Percentiles rank a stretch among this genome's conserved stretches.
phyloP scores from a whole-genome alignment of 2,888 invertebrate genomes.

The Escarpia spicata region DNA sequence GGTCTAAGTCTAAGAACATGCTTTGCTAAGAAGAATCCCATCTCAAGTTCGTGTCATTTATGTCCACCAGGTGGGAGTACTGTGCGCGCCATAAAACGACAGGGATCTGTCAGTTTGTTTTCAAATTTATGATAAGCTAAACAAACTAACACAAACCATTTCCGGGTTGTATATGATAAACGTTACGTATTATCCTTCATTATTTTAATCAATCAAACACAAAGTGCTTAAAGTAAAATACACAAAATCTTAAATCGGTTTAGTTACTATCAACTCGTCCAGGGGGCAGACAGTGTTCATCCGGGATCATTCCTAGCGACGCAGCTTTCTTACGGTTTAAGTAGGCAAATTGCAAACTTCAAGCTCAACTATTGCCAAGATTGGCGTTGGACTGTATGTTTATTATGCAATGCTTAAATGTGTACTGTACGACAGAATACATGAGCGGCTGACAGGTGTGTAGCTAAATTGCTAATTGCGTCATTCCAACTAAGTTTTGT shows the following conservation, averaged over 20 bases:
- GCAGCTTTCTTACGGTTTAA: not conserved
- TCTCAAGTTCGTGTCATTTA: not conserved
- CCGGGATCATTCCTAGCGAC: conserved; percentile 6
- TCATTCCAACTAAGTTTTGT: not conserved
- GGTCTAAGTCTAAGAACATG: too few species aligned
- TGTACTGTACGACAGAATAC: not conserved
- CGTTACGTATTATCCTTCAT: not conserved
- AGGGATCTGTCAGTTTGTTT: not conserved
- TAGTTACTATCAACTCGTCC: not conserved
- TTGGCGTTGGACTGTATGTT: not conserved
- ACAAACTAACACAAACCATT: not conserved
- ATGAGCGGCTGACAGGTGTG: not conserved
- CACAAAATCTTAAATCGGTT: not conserved
- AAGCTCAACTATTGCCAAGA: not conserved
- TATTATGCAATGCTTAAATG: not conserved
- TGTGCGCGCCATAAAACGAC: not conserved
- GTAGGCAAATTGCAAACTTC: not conserved
- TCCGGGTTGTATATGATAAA: not conserved
- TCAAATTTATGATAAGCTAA: not conserved
- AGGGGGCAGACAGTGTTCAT: conserved; percentile 12
- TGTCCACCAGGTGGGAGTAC: not conserved
- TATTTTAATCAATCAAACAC: not conserved
- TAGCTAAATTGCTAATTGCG: not conserved
- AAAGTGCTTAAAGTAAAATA: not conserved
- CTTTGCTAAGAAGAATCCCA: too few species aligned